phyloP scores from a whole-genome alignment of 2,797 vertebrate species.

The Macropus fuliginosus region DNA sequence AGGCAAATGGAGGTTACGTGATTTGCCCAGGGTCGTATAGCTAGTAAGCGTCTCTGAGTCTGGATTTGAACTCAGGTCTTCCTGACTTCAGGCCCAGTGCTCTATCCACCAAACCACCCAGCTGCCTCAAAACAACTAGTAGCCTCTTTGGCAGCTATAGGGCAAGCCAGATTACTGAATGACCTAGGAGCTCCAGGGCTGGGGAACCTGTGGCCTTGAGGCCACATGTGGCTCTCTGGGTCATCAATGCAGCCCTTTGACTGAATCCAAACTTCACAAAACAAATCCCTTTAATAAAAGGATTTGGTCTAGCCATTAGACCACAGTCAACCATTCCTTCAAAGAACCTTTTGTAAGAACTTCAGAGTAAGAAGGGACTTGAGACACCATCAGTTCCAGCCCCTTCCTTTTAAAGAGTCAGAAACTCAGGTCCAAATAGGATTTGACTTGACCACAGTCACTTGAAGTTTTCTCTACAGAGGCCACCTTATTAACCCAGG shows the following conservation, averaged over 20 bases:
- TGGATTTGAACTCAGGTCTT: background rate
- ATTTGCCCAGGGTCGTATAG: background rate
- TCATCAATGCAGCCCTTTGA: too few species aligned
- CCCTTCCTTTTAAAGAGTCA: background rate
- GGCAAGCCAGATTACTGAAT: background rate
- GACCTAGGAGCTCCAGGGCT: too few species aligned
- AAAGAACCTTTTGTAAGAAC: background rate
- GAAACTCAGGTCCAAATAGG: background rate
- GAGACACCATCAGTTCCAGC: background rate
- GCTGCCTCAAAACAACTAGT: background rate
- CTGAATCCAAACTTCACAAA: too few species aligned
- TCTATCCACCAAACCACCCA: background rate
- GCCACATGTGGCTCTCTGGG: too few species aligned
- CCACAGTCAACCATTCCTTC: background rate
- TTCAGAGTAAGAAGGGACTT: background rate
- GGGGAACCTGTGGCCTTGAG: too few species aligned
- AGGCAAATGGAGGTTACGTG: background rate
- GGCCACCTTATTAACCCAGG: background rate
- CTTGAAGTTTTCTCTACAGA: background rate
- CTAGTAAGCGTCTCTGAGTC: background rate
- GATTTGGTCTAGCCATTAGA: background rate
- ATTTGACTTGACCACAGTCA: background rate
- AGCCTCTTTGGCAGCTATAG: background rate
- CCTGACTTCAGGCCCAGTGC: background rate
- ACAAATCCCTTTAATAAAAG: too few species aligned